Evolutionary conservation across 2,113 vertebrate species (phyloP), one percentile per base, ranked within the genome.

Genomic region (Tenrec ecaudatus): DNA sequence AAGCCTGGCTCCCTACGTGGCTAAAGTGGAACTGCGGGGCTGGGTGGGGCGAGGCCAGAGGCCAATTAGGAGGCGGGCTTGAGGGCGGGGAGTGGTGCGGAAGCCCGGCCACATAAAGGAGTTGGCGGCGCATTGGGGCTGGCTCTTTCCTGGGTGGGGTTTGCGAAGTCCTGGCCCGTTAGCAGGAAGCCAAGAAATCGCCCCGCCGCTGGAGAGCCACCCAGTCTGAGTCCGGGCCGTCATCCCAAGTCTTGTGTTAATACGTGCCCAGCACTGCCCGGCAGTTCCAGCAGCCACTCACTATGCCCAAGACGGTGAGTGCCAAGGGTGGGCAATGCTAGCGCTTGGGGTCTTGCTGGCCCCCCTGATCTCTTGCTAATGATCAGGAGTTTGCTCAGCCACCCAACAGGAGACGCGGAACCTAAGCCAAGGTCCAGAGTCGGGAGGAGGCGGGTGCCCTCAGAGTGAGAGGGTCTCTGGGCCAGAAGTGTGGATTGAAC

Each of bases 111-210:
- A 86, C 93, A 90, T 92, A 96, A 95, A 95, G 95, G 87, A 96
- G 94, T 92, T 3, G 91, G 86, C 81, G n/a, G 95, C n/a, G 91
- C 85, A 33, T 90, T 88, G 22, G 91, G 96, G 95, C 91, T 60
- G 93, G 95, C 89, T 95, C 94, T 97, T 96, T 96, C 95, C 98
- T 98, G 98, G 98, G 98, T 99, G 98, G 98, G 98, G 98, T 98
- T 98, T 98, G 95, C 96, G 97, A 97, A 97, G 97, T 92, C 93
- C 89, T 95, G 95, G 93, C 90, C 96, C 95, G 96, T 97, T 97
- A 96, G 93, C 96, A 97, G 96, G 96, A 97, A 97, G 94, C 94
- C 0, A 33, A 96, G 84, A 91, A 82, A 89, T 95, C 90, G 36
- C 82, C 89, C 62, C 6, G 62, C 82, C 84, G 31, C 87, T 64